A percentile compares a stretch with the other conserved stretches of the same genome.
phyloP scores from a whole-genome alignment of 2,888 invertebrate genomes.

The Homarus gammarus region DNA sequence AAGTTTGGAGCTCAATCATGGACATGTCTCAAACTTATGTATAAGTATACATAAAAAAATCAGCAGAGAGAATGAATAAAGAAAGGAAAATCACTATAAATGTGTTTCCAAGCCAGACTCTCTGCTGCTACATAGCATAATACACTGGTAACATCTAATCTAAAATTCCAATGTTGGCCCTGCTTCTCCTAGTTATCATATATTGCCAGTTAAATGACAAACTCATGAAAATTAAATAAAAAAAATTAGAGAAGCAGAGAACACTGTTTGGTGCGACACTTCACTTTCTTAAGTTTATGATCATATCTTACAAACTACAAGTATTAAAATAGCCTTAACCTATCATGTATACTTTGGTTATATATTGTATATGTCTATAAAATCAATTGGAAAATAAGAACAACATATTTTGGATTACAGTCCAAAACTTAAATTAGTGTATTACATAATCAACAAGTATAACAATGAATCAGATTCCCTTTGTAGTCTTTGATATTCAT shows the following conservation, averaged over 20 bases:
- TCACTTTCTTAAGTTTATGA: slow-evolving; percentile 49
- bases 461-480: slow-evolving; percentile 50
- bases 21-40: slow-evolving; percentile 33
- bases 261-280: slow-evolving; percentile 65
- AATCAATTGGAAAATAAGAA: slow-evolving; percentile 65
- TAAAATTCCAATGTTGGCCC: slow-evolving; percentile 50
- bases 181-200: slow-evolving; percentile 26
- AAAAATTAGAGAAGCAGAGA: slow-evolving; percentile 59
- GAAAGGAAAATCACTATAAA: slow-evolving; percentile 51
- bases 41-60: slow-evolving; percentile 26
- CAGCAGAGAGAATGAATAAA: slow-evolving; percentile 57
- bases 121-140: slow-evolving; percentile 60
- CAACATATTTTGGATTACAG: slow-evolving; percentile 57
- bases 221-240: slow-evolving; percentile 6
- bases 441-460: slow-evolving; percentile 68
- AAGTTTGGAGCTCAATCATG: slow-evolving; percentile 16
- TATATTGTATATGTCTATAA: slow-evolving; percentile 69
- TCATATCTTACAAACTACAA: slow-evolving; percentile 66
- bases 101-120: slow-evolving; percentile 70
- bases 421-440: slow-evolving; percentile 56
- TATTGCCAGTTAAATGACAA: neutral
- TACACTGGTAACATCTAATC: slow-evolving; percentile 72
- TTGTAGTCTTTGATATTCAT: slow-evolving; percentile 31
- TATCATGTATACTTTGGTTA: slow-evolving; percentile 76
- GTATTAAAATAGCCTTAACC: slow-evolving; percentile 73